These are phyloP conservation scores for Erebia ligea DNA, from an alignment of 2,888 invertebrate species.

Conservation along the genomic window DNA sequence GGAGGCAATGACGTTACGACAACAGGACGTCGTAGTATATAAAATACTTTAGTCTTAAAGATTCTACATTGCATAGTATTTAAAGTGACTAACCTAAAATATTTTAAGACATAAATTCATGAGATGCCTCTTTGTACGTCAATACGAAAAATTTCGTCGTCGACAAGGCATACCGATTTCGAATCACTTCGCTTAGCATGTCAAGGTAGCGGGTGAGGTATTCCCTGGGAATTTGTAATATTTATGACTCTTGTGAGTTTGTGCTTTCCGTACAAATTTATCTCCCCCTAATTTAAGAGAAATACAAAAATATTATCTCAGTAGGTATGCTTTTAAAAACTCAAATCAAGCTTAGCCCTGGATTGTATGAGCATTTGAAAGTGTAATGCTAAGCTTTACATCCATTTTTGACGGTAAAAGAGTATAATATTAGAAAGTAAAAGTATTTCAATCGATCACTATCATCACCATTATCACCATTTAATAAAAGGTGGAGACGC, in stretches of 20 bases:
- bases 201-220: background rate
- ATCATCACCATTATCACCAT: too few relatives aligned
- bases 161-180: conserved; percentile 55
- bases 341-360: too few relatives aligned
- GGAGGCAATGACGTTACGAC: too few relatives aligned
- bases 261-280: background rate
- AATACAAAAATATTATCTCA: background rate
- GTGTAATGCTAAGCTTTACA: too few relatives aligned
- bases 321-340: too few relatives aligned
- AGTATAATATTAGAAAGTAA: too few relatives aligned
- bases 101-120: conserved; percentile 8
- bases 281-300: background rate
- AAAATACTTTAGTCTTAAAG: background rate
- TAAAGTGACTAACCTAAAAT: background rate
- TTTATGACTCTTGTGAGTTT: conserved; percentile 13
- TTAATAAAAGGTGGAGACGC: too few relatives aligned
- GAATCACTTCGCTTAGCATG: conserved; percentile 50
- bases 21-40: too few relatives aligned
- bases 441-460: too few relatives aligned
- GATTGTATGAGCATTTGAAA: too few relatives aligned
- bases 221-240: conserved; percentile 10
- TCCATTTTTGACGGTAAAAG: too few relatives aligned
- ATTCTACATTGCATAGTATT: background rate
- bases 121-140: background rate
- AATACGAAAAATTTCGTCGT: conserved; percentile 12